phyloP scores from a whole-genome alignment of 2,797 vertebrate genomes.

The Eurystomus glaucurus region DNA sequence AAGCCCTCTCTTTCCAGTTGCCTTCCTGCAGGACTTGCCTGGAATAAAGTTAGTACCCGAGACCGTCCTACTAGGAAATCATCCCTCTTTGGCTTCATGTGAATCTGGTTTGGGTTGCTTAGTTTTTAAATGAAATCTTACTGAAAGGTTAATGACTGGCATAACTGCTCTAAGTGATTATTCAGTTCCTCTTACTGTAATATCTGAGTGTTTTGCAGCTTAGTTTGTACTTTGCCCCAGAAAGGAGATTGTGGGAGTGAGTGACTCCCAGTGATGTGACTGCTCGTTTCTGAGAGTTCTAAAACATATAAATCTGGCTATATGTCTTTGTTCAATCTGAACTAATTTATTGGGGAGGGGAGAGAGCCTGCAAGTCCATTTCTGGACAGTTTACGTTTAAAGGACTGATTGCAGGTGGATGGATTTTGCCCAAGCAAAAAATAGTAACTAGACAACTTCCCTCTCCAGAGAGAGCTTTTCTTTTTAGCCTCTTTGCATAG shows the following conservation, averaged over 20 bases:
- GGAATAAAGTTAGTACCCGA: not conserved
- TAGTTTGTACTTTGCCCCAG: not conserved
- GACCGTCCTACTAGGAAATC: not conserved
- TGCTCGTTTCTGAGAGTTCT: not conserved
- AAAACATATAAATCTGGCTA: not conserved
- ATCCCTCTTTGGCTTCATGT: not conserved
- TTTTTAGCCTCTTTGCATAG: not conserved
- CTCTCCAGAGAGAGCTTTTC: not conserved
- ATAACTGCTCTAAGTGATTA: not conserved
- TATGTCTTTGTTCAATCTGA: not conserved
- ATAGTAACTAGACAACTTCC: not conserved
- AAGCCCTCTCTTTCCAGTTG: not conserved
- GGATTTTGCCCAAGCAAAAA: not conserved
- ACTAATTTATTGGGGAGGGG: not conserved
- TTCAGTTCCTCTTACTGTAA: not conserved
- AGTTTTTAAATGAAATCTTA: not conserved
- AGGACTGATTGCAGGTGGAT: not conserved
- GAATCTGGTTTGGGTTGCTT: not conserved
- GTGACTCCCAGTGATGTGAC: not conserved
- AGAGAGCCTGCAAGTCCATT: not conserved
- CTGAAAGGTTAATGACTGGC: not conserved
- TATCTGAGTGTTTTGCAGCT: not conserved
- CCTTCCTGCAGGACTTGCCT: not conserved
- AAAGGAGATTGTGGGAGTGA: not conserved
- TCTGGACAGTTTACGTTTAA: not conserved